These are phyloP conservation scores for Tachystola acroxantha DNA, from an alignment of 2,888 invertebrate genomes.

Conservation along the genomic window DNA sequence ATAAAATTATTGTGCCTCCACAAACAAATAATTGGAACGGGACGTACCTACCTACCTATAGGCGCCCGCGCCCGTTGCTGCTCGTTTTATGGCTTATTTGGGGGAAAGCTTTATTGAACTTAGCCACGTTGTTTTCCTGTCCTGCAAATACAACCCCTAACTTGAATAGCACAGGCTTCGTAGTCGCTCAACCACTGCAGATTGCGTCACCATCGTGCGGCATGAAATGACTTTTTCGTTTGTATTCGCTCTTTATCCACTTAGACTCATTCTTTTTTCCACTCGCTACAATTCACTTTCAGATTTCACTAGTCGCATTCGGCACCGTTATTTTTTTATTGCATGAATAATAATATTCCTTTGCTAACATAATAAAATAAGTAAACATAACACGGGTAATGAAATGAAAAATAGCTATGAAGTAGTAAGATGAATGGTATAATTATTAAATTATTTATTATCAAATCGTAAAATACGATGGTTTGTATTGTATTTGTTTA, in stretches of 20 bases:
- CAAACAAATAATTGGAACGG: constrained; percentile 77
- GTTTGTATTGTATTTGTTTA: too few relatives aligned
- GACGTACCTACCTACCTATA: constrained; percentile 50
- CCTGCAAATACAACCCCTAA: constrained; percentile 50
- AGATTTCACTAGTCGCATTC: constrained; percentile 59
- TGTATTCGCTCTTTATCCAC: constrained; percentile 76
- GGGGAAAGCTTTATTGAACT: constrained; percentile 77
- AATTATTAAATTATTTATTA: too few relatives aligned
- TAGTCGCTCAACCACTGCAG: constrained; percentile 27
- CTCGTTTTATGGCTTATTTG: constrained; percentile 77
- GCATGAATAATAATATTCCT: constrained; percentile 45
- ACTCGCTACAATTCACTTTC: constrained; percentile 76
- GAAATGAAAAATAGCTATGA: too few relatives aligned
- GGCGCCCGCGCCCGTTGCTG: constrained; percentile 66
- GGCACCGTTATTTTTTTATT: constrained; percentile 56
- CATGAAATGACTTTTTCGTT: constrained; percentile 77
- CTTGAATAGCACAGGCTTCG: constrained; percentile 31
- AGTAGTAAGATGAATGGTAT: too few relatives aligned
- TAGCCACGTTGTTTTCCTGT: constrained; percentile 59
- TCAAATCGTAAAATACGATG: too few relatives aligned
- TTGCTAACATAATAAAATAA: constrained; percentile 6
- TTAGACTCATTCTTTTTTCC: constrained; percentile 74
- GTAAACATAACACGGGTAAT: neutral
- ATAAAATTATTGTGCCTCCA: constrained; percentile 77
- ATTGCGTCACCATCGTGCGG: constrained; percentile 63